Base-by-base conservation (phyloP, 2,888 invertebrate species). In the Drosophila quasianomalipes region DNA sequence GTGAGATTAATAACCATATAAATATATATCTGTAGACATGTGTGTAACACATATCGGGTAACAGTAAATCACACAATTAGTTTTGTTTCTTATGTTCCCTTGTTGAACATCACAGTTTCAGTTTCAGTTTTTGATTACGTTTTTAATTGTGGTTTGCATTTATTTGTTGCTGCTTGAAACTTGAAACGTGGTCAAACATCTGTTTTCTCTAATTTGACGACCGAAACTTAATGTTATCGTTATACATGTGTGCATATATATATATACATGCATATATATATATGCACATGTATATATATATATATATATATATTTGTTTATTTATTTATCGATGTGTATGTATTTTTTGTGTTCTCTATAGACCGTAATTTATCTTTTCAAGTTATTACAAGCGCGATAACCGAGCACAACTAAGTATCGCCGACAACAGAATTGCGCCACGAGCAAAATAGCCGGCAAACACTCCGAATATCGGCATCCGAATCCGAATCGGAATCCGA, bases 351-450 rank as follows among this genome's bases (percentile, higher is more conserved):
- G 37, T 22, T 51, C 47, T 49, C 22, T 0, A 41, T 41, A 67
- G 63, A 53, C 75, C 76, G 70, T 66, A 61, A 79, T 67, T 73
- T 66, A 63, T 64, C 68, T 58, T 57, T 76, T 74, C 74, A 77
- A 88, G 87, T 84, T 86, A 76, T 89, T 82, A 82, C 85, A 84
- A 75, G 79, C 76, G 77, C 87, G 77, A 71, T 69, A 87, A 78
- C 87, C 77, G 85, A 77, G 70, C 79, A 82, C 85, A 86, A 89
- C 85, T 89, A 69, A 69, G 70, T 41, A 80, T 74, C 74, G 81
- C 49, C 61, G 49, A 62, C 58, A 65, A 69, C 59, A 65, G 55
- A 61, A 76, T 63, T 66, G 67, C 58, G 63, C 64, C 28, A 39
- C 64, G 49, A 59, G 33, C 74, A 31, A 79, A 66, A 52, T 30